A percentile compares a stretch with the other conserved stretches of the same genome.
Evolutionary conservation across 2,113 vertebrate species (phyloP).

Genomic region (Rhinoderma darwinii): DNA sequence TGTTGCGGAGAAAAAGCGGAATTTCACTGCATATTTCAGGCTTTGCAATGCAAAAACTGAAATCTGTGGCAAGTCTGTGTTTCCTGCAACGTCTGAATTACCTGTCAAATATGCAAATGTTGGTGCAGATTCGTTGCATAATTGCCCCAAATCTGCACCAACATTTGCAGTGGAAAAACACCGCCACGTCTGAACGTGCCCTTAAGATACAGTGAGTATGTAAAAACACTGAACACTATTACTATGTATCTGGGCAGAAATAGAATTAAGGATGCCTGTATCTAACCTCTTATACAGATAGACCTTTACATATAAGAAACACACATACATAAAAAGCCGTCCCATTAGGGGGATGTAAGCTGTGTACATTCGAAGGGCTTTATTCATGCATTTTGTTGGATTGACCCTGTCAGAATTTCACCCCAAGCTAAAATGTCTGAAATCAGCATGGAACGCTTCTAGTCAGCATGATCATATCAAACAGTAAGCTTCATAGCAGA

Average conservation of each 20-base stretch:
- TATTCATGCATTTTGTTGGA: slow-evolving; percentile 37
- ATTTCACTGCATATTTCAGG: too few species aligned
- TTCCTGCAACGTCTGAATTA: too few species aligned
- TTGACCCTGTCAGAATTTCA: slow-evolving; percentile 38
- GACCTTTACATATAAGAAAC: background rate
- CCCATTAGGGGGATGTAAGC: background rate
- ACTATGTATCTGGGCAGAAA: background rate
- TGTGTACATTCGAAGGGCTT: background rate
- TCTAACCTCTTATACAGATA: background rate
- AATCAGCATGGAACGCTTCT: slow-evolving; percentile 43
- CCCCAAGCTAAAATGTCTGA: slow-evolving; percentile 30
- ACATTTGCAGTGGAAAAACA: too few species aligned
- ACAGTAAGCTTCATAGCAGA: slow-evolving; percentile 43
- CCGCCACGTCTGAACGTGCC: too few species aligned
- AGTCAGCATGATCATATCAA: slow-evolving; percentile 51
- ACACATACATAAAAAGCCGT: background rate
- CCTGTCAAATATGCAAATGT: too few species aligned
- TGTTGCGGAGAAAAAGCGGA: too few species aligned
- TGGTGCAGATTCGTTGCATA: too few species aligned
- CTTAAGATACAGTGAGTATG: background rate
- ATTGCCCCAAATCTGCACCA: too few species aligned
- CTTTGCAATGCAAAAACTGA: too few species aligned
- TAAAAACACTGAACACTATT: background rate
- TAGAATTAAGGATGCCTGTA: background rate
- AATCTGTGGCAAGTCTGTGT: too few species aligned